Percentiles rank a stretch among this genome's conserved stretches.
These are phyloP conservation scores for Coracias cyanogaster DNA, from an alignment of 2,797 vertebrate species.

Conservation along the genomic window DNA sequence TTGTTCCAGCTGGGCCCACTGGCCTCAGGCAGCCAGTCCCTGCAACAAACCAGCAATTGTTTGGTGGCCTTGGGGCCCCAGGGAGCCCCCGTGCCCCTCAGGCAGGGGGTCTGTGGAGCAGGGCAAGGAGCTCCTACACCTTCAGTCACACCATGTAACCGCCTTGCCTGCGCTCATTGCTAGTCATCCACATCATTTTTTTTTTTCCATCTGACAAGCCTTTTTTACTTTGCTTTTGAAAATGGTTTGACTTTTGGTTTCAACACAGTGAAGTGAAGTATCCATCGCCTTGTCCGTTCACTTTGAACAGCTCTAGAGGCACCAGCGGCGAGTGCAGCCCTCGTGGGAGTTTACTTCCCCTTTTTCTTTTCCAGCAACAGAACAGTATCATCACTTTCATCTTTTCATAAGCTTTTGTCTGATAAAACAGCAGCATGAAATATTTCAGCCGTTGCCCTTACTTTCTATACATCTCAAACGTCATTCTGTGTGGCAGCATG, in stretches of 20 bases:
- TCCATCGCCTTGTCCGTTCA: background rate
- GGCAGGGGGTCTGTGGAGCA: background rate
- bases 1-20: constrained; percentile 40
- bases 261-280: background rate
- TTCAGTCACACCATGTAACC: background rate
- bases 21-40: background rate
- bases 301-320: background rate
- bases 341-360: background rate
- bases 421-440: background rate
- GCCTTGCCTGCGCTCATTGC: background rate
- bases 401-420: background rate
- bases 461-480: background rate
- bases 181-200: background rate
- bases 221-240: background rate
- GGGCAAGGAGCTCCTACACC: background rate
- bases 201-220: fast-evolving
- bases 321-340: background rate
- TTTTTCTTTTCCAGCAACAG: fast-evolving
- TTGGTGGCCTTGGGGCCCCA: background rate
- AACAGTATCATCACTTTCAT: background rate
- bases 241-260: background rate
- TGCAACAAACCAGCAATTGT: constrained; percentile 47
- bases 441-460: background rate
- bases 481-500: background rate
- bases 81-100: background rate